A percentile compares a stretch with the other conserved stretches of the same genome.
Evolutionary conservation across 2,888 invertebrate genomes (phyloP).

Genomic region (Mimachlamys varia): DNA sequence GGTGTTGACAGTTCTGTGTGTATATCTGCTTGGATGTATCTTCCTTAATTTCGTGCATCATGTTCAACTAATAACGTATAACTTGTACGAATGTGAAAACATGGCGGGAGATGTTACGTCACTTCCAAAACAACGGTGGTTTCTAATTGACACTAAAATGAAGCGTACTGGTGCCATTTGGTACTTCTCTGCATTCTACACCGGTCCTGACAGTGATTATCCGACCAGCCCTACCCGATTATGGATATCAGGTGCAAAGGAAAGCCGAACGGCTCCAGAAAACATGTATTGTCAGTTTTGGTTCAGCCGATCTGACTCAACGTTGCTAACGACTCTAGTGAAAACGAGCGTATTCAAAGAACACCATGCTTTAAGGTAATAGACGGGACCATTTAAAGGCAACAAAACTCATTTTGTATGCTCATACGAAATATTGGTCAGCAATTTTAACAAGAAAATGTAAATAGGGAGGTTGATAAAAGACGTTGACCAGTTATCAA

Average conservation of each 20-base stretch:
- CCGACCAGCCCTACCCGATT: not conserved
- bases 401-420: too few species aligned
- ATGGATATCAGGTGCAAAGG: not conserved
- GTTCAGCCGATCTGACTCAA: not conserved
- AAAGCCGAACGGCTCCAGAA: not conserved
- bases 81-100: conserved; percentile 19
- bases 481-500: too few species aligned
- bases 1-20: not conserved
- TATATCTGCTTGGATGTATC: not conserved
- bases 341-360: not conserved
- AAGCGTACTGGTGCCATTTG: not conserved
- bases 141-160: not conserved
- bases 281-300: conserved; percentile 9
- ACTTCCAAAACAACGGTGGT: not conserved
- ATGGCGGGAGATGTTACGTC: not conserved
- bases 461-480: too few species aligned
- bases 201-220: not conserved
- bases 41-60: not conserved
- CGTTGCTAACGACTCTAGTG: not conserved
- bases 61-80: not conserved
- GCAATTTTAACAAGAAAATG: too few species aligned
- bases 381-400: not conserved
- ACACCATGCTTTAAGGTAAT: not conserved
- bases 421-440: too few species aligned
- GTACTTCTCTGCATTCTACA: conserved; percentile 17